Evolutionary conservation across 2,113 vertebrate species (phyloP), one percentile per base, ranked within the genome.

Genomic region (Cyanocitta stelleri): DNA sequence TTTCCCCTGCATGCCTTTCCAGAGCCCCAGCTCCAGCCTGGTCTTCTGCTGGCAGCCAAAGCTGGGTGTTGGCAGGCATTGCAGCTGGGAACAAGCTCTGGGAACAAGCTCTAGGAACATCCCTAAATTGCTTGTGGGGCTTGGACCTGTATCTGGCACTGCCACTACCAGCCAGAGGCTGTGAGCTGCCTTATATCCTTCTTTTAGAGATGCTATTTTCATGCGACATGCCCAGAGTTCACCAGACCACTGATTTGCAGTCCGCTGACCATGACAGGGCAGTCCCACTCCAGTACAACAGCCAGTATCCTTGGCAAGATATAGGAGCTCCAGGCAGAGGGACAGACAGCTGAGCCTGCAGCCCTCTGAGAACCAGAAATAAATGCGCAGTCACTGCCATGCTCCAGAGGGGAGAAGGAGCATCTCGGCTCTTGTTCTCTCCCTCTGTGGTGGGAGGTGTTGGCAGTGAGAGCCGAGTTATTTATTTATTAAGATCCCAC

Each of bases 401-500:
- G 1, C 85, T 91, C 61, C 4, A 7, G 62, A 61, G 64, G 18
- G 44, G 43, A 78, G 72, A 88, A 77, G 72, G 66, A 93, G 73
- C 1, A 26, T 92, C 73, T 94, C 26, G 0, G 76, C 81, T 92
- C 91, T 89, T 5, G 10, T 87, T 72, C 80, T 87, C 84, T 87
- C 69, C 33, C 2, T 78, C 61, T 84, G 35, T 87, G 79, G 73
- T 95, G 56, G 89, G 84, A 93, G 92, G 76, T 92, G 83, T 89
- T 89, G 92, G 86, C 90, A 90, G 91, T 46, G 44, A 92, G 61
- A 92, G 72, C 29, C 0, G 2, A 89, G 64, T 90, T 94, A 87
- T 49, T 97, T 93, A 93, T 95, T 95, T 97, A 85, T 92, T 88
- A 87, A 83, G 59, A 80, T 95, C 63, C 79, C 52, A 54, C 63